Conservation (phyloP, 2,797 vertebrate species). For the Potorous gilbertii region DNA sequence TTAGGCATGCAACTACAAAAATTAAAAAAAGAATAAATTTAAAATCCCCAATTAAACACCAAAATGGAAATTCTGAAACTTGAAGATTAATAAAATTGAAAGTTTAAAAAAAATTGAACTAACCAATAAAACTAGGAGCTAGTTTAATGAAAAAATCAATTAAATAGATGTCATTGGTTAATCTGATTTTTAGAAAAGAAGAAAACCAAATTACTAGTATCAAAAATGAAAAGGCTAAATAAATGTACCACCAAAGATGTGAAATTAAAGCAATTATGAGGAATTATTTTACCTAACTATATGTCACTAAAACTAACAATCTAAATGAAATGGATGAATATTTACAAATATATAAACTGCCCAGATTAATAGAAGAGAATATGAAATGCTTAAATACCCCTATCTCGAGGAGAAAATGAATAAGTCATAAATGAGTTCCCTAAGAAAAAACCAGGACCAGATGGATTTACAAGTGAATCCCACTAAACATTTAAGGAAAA, state of each 20-base stretch:
- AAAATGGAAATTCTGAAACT: not conserved
- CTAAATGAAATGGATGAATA: not conserved
- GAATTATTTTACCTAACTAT: not conserved
- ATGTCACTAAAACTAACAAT: not conserved
- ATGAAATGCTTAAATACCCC: not conserved
- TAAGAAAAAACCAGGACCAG: not conserved
- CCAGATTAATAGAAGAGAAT: not conserved
- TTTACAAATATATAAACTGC: not conserved
- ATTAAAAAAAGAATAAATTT: not conserved
- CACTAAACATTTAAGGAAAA: not conserved
- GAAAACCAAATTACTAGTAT: not conserved
- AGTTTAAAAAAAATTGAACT: not conserved
- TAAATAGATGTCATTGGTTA: not conserved
- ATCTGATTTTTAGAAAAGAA: not conserved
- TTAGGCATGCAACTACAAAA: not conserved
- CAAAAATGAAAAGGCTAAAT: not conserved
- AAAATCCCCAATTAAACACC: not conserved
- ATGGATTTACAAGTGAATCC: not conserved
- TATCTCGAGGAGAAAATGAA: not conserved
- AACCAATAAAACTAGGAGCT: not conserved
- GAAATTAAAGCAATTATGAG: not conserved
- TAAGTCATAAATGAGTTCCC: not conserved
- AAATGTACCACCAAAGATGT: not conserved
- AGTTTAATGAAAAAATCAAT: not conserved
- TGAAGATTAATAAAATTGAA: not conserved